Base-by-base conservation (phyloP, 2,113 vertebrate genomes). In the Taxidea taxus region DNA sequence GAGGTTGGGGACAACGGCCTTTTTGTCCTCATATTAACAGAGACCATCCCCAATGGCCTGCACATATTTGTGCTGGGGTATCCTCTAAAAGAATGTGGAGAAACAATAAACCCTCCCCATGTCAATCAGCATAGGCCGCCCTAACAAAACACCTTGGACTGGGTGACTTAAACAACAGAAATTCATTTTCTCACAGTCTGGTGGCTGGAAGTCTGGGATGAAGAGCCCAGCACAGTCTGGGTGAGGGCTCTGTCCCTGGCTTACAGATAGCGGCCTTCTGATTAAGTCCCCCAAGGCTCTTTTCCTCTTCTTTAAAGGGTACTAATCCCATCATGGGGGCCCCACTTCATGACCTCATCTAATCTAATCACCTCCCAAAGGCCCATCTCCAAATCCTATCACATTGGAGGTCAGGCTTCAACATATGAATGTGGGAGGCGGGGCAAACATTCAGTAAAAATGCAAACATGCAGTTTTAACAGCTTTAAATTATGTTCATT, bases 361-460 rank as follows among this genome's bases (percentile, higher is more conserved):
- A 78, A 3, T 29, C 39, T 20, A 37, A 58, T 18, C 37, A 72
- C 62, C n/a, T 81, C 70, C 49, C 81, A 25, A 49, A 80, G 37
- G 9, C 60, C 49, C 49, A 39, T 34, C 54, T 58, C 77, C 64
- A 82, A 51, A 62, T 15, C 81, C 44, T 10, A 1, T 16, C 16
- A 4, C 20, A 12, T 0, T 4, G 25, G 18, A 15, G 25, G 31
- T n/a, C 3, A 23, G 39, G 10, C 23, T 82, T 42, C 42, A 16
- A 39, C 25, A 27, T 4, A 29, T 8, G n/a, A 37, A 47, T 25
- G 1, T 4, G 18, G 11, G 2, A 1, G 4, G 6, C 3, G 42
- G 14, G 14, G 72, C 11, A 84, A 5, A 81, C 58, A 34, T 37
- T 62, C 42, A 37, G 44, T 64, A 44, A 21, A 2, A 54, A 31